These are phyloP conservation scores for Drosophila koepferae DNA, from an alignment of 2,888 invertebrate species.

Conservation along the genomic window DNA sequence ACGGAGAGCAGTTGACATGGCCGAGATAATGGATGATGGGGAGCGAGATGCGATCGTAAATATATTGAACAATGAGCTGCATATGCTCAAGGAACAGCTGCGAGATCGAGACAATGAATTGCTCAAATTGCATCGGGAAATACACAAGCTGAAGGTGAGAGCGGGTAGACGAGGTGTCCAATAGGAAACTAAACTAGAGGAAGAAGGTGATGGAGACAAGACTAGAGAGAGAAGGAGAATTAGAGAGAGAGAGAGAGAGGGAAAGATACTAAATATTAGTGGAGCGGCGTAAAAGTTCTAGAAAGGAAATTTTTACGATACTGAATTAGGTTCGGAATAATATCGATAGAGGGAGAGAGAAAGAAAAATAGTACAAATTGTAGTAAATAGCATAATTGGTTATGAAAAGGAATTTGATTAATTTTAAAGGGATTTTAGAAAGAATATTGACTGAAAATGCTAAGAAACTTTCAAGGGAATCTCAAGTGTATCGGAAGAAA, in stretches of 20 bases:
- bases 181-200: background rate
- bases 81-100: constrained; percentile 86
- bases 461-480: too few species aligned
- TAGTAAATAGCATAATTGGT: too few species aligned
- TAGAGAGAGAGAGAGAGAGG: background rate
- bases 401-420: background rate
- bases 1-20: constrained; percentile 45
- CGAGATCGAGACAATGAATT: constrained; percentile 87
- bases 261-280: too few species aligned
- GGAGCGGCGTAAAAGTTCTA: too few species aligned
- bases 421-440: background rate
- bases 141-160: constrained; percentile 84
- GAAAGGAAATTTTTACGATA: too few species aligned
- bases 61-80: constrained; percentile 87
- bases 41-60: constrained; percentile 84
- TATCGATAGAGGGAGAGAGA: background rate
- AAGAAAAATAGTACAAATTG: too few species aligned
- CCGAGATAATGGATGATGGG: constrained; percentile 47
- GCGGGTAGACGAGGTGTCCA: background rate
- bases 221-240: background rate
- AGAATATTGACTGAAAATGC: too few species aligned
- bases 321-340: too few species aligned
- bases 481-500: too few species aligned
- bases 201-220: background rate
- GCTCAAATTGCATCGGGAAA: constrained; percentile 88